Evolutionary conservation across 1,140 invertebrate species (phyloP), one percentile per base, ranked within the genome.

Genomic region (Cylas formicarius): DNA sequence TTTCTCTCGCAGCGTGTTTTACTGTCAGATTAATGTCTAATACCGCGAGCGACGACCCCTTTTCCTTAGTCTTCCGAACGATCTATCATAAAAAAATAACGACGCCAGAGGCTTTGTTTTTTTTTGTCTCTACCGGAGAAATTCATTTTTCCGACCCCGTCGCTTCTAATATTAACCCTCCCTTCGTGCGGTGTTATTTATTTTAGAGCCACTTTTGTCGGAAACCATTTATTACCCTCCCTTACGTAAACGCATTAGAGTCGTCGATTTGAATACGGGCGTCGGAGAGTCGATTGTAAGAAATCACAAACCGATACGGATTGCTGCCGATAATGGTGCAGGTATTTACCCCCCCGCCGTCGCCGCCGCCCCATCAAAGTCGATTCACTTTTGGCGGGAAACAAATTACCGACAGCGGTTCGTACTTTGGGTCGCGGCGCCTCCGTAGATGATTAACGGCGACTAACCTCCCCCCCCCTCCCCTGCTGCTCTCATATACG

Each of bases 351-450:
- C 31, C 39, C 27, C 9, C 26, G 36, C 28, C 36, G 36, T 31
- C 24, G 38, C 41, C 36, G 35, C 40, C 20, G 35, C 43, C 36
- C 50, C 44, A 55, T 60, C 53, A 44, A 57, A 36, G n/a, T n/a
- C n/a, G n/a, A n/a, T n/a, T n/a, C n/a, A n/a, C n/a, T n/a, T 42
- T 40, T 48, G 29, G 23, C 31, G 18, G 52, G 42, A 59, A 52
- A 63, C 56, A 63, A 63, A 63, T 63, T 58, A 62, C 61, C 53
- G 60, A 63, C 61, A 63, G 17, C 58, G 60, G 56, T 57, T 61
- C 51, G 55, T 62, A 63, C 61, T 63, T 56, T 52, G 28, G 37
- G 18, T 45, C 32, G 35, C 38, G 13, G 38, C 20, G 36, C 41
- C 14, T 33, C 23, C 29, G 11, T n/a, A 31, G 18, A 48, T 48